Conservation (phyloP, 1,140 invertebrate genomes). For the Tetramorium alpestre region DNA sequence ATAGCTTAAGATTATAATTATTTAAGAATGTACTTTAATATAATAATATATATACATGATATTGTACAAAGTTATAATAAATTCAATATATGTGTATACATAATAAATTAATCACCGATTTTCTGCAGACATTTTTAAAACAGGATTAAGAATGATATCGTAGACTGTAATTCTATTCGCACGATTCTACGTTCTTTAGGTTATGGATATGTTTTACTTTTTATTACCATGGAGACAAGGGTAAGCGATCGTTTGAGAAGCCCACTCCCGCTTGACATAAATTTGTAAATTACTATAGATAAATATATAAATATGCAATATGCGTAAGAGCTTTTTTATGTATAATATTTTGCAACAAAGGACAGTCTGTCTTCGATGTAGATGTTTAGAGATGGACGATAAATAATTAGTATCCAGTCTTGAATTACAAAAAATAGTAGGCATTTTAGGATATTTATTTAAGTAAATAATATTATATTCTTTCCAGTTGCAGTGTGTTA, state of each 20-base stretch:
- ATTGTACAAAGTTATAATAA: constrained; percentile 10
- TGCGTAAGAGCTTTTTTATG: not conserved
- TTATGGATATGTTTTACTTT: constrained; percentile 63
- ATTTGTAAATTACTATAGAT: constrained; percentile 2
- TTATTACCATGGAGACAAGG: constrained; percentile 53
- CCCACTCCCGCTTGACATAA: not conserved
- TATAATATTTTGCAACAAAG: not conserved
- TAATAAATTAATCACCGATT: constrained; percentile 58
- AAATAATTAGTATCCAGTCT: constrained; percentile 33
- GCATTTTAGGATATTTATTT: constrained; percentile 12
- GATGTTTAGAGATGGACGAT: not conserved
- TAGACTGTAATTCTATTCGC: not conserved
- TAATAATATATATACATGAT: constrained; percentile 9
- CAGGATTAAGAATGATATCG: not conserved
- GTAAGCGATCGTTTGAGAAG: not conserved
- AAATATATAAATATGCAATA: not conserved
- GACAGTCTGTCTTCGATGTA: not conserved
- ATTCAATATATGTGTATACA: constrained; percentile 1
- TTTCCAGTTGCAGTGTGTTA: not conserved
- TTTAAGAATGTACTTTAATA: constrained; percentile 26
- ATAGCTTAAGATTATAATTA: not conserved
- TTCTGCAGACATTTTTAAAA: constrained; percentile 58
- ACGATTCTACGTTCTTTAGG: constrained; percentile 30
- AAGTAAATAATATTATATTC: constrained; percentile 44
- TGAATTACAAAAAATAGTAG: constrained; percentile 15